phyloP scores from a whole-genome alignment of 2,797 vertebrate species.

The Coreius guichenoti region DNA sequence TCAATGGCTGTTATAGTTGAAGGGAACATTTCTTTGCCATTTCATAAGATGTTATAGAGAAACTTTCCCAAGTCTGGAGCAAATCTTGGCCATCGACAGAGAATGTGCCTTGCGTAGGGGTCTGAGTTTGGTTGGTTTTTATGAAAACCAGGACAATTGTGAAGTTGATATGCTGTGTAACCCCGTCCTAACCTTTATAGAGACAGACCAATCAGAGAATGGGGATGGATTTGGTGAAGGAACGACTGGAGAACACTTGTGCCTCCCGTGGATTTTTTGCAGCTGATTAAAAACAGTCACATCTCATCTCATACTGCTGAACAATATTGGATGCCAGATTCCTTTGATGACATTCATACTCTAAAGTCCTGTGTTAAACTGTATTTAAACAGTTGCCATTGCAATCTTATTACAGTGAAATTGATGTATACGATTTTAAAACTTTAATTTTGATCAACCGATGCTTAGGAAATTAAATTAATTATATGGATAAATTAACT shows the following conservation, averaged over 20 bases:
- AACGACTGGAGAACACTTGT: constrained; percentile 53
- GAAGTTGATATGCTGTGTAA: constrained; percentile 47
- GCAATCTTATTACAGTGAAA: constrained; percentile 56
- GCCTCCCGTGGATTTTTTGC: constrained; percentile 47
- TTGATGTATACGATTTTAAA: constrained; percentile 37
- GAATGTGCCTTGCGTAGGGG: constrained; percentile 48
- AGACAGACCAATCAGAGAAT: constrained; percentile 41
- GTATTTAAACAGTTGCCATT: constrained; percentile 56
- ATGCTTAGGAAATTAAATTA: constrained; percentile 58
- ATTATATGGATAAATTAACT: constrained; percentile 58
- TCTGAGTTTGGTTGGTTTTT: constrained; percentile 47
- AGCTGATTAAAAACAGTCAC: constrained; percentile 60
- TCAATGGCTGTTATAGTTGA: constrained; percentile 8
- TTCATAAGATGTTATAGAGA: constrained; percentile 22
- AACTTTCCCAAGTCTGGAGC: constrained; percentile 18
- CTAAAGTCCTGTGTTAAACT: constrained; percentile 28
- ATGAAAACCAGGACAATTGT: constrained; percentile 58
- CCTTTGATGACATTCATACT: constrained; percentile 44
- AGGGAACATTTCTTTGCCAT: constrained; percentile 17
- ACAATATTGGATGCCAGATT: constrained; percentile 53
- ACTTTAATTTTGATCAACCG: constrained; percentile 38
- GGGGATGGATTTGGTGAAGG: constrained; percentile 24
- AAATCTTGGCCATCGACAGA: constrained; percentile 38
- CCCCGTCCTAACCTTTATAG: constrained; percentile 44
- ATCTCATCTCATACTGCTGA: constrained; percentile 50